Evolutionary conservation across 2,113 vertebrate species (phyloP).

Genomic region (Leptodactylus fuscus): DNA sequence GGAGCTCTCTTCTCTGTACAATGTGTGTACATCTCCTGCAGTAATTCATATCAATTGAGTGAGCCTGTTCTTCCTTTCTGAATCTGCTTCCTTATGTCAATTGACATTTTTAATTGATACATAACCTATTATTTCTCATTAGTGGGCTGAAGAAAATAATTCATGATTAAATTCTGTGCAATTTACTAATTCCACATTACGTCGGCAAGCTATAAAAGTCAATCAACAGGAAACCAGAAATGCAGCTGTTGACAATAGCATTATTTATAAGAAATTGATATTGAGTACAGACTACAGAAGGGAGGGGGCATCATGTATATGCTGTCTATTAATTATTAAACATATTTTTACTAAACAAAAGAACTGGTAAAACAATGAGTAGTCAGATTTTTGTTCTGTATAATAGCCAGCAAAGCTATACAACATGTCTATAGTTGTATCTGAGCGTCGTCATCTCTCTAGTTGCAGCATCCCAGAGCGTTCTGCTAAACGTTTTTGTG

Average conservation of each 20-base stretch:
- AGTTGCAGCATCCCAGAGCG: no score
- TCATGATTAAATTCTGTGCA: conserved; percentile 85
- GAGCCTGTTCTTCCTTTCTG: conserved; percentile 80
- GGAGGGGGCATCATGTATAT: neutral
- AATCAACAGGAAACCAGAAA: conserved; percentile 79
- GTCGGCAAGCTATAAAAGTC: conserved; percentile 84
- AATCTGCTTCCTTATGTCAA: conserved; percentile 83
- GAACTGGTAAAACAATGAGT: neutral
- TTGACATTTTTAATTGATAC: conserved; percentile 84
- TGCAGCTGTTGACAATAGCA: conserved; percentile 72
- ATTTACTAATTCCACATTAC: conserved; percentile 81
- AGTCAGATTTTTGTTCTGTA: neutral
- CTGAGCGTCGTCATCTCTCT: no score
- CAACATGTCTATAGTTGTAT: no score
- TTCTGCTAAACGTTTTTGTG: no score
- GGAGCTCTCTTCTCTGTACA: conserved; percentile 10
- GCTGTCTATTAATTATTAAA: conserved; percentile 49
- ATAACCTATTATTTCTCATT: conserved; percentile 84
- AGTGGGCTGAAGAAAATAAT: conserved; percentile 81
- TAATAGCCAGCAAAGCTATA: conserved; percentile 27
- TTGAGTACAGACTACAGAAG: conserved; percentile 40
- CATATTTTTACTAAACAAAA: conserved; percentile 28
- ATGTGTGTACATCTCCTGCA: conserved; percentile 51
- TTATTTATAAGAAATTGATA: conserved; percentile 62
- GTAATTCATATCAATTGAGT: conserved; percentile 77